Evolutionary conservation across 2,888 invertebrate species (phyloP).

Genomic region (Amblyjoppa proteus): DNA sequence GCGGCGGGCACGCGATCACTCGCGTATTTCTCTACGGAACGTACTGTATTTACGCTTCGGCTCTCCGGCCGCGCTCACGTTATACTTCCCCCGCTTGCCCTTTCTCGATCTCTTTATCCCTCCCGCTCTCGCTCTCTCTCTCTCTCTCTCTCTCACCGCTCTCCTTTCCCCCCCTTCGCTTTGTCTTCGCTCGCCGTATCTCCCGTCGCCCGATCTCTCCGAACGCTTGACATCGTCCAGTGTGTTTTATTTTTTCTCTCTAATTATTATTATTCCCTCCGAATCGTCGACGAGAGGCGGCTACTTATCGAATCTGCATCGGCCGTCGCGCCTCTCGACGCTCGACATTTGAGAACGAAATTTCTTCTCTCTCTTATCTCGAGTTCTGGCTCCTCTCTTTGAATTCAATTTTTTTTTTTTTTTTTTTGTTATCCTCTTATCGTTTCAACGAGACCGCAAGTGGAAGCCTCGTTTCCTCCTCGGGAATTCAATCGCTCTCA

Average conservation of each 20-base stretch:
- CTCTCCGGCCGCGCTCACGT: constrained; percentile 51
- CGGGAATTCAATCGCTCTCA: too few species aligned
- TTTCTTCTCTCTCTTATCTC: not conserved
- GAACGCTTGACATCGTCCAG: constrained; percentile 62
- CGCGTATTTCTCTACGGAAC: constrained; percentile 62
- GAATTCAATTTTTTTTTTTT: too few species aligned
- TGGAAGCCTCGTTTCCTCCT: too few species aligned
- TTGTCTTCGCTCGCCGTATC: constrained; percentile 58
- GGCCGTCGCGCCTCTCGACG: not conserved
- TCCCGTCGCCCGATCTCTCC: constrained; percentile 53
- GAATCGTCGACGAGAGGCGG: not conserved
- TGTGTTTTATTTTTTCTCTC: not conserved
- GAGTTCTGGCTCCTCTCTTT: not conserved
- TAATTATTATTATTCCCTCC: not conserved
- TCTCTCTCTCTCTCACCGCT: constrained; percentile 65
- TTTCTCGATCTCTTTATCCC: constrained; percentile 71
- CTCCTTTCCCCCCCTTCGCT: constrained; percentile 67
- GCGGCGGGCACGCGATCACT: constrained; percentile 62
- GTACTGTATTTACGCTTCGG: constrained; percentile 66
- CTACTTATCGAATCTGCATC: not conserved
- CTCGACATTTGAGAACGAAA: not conserved
- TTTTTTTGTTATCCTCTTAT: too few species aligned
- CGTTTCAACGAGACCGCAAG: too few species aligned
- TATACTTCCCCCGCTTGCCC: constrained; percentile 53
- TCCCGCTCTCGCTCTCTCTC: constrained; percentile 65